phyloP scores from a whole-genome alignment of 2,113 vertebrate species.

The Okapia johnstoni region DNA sequence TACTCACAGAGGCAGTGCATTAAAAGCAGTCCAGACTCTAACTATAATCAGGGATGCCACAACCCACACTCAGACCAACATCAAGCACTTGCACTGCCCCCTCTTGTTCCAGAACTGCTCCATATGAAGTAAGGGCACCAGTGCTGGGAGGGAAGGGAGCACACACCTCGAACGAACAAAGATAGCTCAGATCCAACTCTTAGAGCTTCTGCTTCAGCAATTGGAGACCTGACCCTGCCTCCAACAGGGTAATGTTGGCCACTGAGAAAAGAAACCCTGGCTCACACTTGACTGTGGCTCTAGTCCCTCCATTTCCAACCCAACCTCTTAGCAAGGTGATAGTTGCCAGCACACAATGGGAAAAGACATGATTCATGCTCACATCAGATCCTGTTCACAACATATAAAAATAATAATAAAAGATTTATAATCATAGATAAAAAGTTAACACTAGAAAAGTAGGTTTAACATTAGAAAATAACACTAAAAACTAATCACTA shows the following conservation, averaged over 20 bases:
- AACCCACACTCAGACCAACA: neutral
- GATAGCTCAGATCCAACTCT: neutral
- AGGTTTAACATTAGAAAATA: neutral
- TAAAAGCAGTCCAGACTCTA: neutral
- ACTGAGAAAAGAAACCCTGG: neutral
- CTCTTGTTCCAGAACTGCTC: neutral
- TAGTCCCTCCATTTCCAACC: neutral
- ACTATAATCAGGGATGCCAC: neutral
- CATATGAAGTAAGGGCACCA: neutral
- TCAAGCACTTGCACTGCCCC: neutral
- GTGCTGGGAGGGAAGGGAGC: neutral
- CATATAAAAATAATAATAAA: neutral
- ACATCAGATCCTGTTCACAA: neutral
- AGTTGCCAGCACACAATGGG: neutral
- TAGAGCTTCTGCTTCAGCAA: neutral
- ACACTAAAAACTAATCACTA: neutral
- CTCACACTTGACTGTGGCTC: neutral
- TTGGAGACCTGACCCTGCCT: neutral
- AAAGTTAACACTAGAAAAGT: neutral
- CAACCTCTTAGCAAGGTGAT: neutral
- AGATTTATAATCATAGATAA: neutral
- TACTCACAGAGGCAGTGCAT: neutral
- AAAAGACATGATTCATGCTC: neutral
- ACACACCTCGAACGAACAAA: neutral
- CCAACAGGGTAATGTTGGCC: neutral